Evolutionary conservation across 2,113 vertebrate genomes (phyloP).

Genomic region (Brevimyrus niger): DNA sequence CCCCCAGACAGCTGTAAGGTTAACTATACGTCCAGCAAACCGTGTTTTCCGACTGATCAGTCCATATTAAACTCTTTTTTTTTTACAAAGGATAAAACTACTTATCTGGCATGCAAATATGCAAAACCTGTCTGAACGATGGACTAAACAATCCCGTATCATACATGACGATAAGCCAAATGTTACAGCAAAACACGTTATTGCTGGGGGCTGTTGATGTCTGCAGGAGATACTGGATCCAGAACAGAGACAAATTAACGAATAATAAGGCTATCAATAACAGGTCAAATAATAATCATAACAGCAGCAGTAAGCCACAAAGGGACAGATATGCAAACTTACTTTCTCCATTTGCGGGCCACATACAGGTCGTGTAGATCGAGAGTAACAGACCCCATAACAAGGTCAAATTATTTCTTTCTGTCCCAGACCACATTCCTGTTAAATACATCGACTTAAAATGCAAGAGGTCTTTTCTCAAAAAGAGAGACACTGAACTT

Average conservation of each 20-base stretch:
- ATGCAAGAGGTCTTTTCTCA: conserved; percentile 39
- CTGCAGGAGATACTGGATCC: not conserved
- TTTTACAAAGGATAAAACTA: not conserved
- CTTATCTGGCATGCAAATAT: not conserved
- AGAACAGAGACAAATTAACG: not conserved
- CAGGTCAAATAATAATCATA: not conserved
- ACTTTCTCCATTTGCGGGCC: conserved; percentile 83
- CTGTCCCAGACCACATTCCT: conserved; percentile 78
- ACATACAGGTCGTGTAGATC: conserved; percentile 66
- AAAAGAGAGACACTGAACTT: conserved; percentile 24
- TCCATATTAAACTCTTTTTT: not conserved
- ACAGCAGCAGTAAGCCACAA: not conserved
- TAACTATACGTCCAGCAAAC: not conserved
- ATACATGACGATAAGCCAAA: not conserved
- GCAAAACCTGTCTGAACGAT: not conserved
- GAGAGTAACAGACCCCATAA: conserved; percentile 77
- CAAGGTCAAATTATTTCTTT: conserved; percentile 79
- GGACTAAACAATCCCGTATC: not conserved
- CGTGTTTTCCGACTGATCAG: not conserved
- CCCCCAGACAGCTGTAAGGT: not conserved
- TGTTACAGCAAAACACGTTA: not conserved
- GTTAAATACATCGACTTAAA: conserved; percentile 42
- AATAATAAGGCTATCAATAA: not conserved
- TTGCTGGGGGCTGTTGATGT: not conserved
- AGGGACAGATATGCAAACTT: conserved; percentile 52